Percentiles rank a stretch among this genome's conserved stretches.
Evolutionary conservation across 2,113 vertebrate species (phyloP).

Genomic region (Sporophila hypoxantha): DNA sequence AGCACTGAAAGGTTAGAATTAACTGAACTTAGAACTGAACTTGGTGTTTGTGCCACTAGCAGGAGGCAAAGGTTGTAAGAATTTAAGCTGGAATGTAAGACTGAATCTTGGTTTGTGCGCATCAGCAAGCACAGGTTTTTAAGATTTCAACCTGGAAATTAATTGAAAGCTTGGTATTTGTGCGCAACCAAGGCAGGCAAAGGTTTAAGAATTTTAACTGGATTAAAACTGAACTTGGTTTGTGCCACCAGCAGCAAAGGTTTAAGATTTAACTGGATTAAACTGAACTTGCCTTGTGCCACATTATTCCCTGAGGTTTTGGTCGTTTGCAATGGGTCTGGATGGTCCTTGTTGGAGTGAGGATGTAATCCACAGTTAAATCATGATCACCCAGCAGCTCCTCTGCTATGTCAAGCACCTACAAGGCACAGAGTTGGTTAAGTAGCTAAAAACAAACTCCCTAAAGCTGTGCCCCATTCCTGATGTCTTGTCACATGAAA

Average conservation of each 20-base stretch:
- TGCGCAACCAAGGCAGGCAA: too few species aligned
- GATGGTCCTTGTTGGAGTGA: slow-evolving; percentile 87
- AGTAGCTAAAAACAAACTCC: not conserved
- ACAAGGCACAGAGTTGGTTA: not conserved
- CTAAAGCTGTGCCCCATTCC: not conserved
- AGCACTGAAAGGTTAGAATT: too few species aligned
- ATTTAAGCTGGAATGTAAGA: too few species aligned
- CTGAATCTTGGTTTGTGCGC: too few species aligned
- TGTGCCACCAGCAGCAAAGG: not conserved
- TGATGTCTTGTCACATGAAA: not conserved
- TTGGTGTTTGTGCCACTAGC: too few species aligned
- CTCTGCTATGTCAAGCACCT: slow-evolving; percentile 88
- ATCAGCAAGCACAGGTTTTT: too few species aligned
- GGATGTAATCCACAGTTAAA: slow-evolving; percentile 91
- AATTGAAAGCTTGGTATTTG: too few species aligned
- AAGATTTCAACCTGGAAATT: too few species aligned
- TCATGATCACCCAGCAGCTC: slow-evolving; percentile 83
- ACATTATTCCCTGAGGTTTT: slow-evolving; percentile 83
- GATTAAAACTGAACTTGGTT: slow-evolving; percentile 41
- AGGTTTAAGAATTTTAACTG: too few species aligned
- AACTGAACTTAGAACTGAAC: too few species aligned
- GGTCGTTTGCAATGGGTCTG: slow-evolving; percentile 74
- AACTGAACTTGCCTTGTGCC: slow-evolving; percentile 80
- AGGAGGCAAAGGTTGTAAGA: too few species aligned
- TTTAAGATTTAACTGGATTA: not conserved